Conservation (phyloP, 2,113 vertebrate genomes). For the Oreochromis tanganicae region DNA sequence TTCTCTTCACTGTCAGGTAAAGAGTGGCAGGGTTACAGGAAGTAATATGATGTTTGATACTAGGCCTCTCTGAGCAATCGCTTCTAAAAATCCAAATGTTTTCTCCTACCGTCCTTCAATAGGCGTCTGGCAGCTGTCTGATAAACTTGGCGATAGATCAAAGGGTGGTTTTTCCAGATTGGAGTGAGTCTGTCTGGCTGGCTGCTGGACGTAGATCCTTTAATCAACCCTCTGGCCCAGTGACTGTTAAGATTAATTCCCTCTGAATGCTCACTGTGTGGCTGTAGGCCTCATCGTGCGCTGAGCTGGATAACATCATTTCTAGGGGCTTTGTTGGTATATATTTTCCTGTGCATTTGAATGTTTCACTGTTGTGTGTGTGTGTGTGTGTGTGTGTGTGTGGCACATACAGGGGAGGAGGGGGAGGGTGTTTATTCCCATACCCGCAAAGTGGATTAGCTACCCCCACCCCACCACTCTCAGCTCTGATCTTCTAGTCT, state of each 20-base stretch:
- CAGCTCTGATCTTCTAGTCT: neutral
- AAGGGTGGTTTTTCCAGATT: constrained; percentile 18
- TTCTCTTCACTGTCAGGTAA: neutral
- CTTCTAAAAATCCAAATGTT: neutral
- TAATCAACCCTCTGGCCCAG: constrained; percentile 25
- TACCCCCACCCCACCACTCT: neutral
- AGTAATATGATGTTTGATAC: too few relatives aligned
- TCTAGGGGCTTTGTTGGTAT: neutral
- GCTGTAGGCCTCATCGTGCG: neutral
- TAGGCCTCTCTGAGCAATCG: neutral
- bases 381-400: neutral
- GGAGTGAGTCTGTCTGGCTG: constrained; percentile 16
- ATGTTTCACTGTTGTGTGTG: neutral
- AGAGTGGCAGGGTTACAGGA: neutral
- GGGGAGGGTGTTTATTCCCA: neutral
- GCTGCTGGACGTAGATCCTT: constrained; percentile 22
- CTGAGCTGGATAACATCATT: neutral
- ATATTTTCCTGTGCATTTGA: neutral
- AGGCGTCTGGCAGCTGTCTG: neutral
- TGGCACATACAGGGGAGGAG: neutral
- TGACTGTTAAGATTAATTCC: constrained; percentile 37
- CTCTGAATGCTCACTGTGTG: neutral
- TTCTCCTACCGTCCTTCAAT: neutral
- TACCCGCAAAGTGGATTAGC: constrained; percentile 34
- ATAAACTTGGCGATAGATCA: constrained; percentile 27